Evolutionary conservation across 1,140 invertebrate genomes (phyloP), one percentile per base, ranked within the genome.

Genomic region (Muscidifurax raptorellus): DNA sequence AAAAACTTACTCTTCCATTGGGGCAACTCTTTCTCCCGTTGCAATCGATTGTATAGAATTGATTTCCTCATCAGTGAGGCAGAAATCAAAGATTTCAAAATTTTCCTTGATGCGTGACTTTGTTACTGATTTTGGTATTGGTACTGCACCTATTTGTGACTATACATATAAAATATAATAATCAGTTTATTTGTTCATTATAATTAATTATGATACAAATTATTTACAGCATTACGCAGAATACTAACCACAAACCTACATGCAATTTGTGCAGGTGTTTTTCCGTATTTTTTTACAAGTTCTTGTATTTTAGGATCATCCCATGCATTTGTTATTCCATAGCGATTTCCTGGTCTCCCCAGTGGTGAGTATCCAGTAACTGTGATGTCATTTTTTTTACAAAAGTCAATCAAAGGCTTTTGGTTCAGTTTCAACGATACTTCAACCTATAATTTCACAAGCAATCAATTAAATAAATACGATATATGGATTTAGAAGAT

Each of bases 321-420:
- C 89, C 94, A 82, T 90, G 92, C 86, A 47, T 88, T 90, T 66
- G 86, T 77, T 12, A 90, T 64, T 0, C 77, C 82, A 2, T 82
- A 66, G 69, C 27, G 82, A 82, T 87, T 90, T 78, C 90, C 90
- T 3, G 90, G 90, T 82, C 88, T 94, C 5, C 97, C 98, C 5
- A 99, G 91, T 0, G 97, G 96, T 86, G 96, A 96, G 92, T 96
- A 99, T 13, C 96, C 97, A 5, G 95, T 97, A 3, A 99, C 90
- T 1, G 93, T 92, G 30, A 99, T 96, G 25, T 90, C 80, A 12
- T 94, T 93, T 72, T 95, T 94, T 10, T 93, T 89, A 89, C 97
- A 98, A 89, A 96, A 97, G 12, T 95, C 94, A n/a, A 95, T 93
- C 28, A 99, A 91, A 85, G 28, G 22, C 22, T 75, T 80, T 66